Base-by-base conservation (phyloP, 2,888 invertebrate genomes). In the Scaptomyza parva region DNA sequence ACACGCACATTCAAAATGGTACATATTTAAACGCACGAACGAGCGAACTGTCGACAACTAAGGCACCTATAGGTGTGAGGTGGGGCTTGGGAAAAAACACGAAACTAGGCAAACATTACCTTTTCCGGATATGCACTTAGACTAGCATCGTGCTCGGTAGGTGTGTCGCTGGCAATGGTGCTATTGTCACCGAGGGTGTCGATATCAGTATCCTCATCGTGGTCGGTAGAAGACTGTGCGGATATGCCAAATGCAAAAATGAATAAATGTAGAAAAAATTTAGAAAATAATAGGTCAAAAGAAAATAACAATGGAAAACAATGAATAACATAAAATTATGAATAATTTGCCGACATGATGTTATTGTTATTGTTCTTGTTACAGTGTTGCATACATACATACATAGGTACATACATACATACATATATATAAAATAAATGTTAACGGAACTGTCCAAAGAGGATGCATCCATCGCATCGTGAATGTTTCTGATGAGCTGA, bases 131-230 rank as follows among this genome's bases (percentile, higher is more conserved):
- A 55, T 7, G n/a, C 17, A 64, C 37, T 65, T 39, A 61, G 55
- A 70, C 63, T 70, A 60, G 55, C 65, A 58, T 81, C 85, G 43
- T 73, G 66, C 14, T 87, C 81, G 87, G 88, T 87, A 62, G 82
- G 87, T 67, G 82, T 63, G 20, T 85, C 85, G 79, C 78, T 82
- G 79, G 82, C 87, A 70, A 85, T 70, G 61, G 83, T 73, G 71
- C 75, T 84, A 72, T 67, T 78, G 40, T 80, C 79, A 75, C 78
- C 78, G 51, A 78, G 30, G 48, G 71, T 84, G 48, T 83, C 82
- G 67, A 81, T 78, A 39, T 72, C 84, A 61, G 76, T 61, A 59
- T 84, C 86, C 65, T 87, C 88, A 58, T 87, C 82, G 60, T 28
- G 45, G 39, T 85, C 80, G 60, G 64, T 64, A 60, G 86, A 87